These are phyloP conservation scores for Cheirogaleus medius DNA, from an alignment of 2,113 vertebrate genomes.

Conservation along the genomic window DNA sequence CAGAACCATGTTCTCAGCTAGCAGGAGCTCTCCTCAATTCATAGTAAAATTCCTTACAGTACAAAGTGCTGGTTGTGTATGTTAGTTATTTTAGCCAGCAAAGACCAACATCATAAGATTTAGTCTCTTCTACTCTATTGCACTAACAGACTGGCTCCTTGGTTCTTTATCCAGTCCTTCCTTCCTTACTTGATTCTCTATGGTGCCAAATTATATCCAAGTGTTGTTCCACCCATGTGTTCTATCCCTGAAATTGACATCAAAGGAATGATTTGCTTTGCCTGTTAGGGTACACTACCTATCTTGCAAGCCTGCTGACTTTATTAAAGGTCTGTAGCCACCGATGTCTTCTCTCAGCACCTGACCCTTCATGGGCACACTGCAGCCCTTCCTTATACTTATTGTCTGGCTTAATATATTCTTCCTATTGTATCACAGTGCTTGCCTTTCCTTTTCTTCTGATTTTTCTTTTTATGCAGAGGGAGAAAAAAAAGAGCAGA, in stretches of 20 bases:
- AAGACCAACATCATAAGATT: not conserved
- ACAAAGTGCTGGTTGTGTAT: not conserved
- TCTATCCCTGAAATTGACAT: not conserved
- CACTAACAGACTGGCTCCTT: not conserved
- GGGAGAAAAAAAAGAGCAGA: not conserved
- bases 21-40: not conserved
- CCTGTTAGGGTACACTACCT: not conserved
- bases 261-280: not conserved
- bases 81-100: not conserved
- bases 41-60: not conserved
- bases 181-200: not conserved
- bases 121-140: not conserved
- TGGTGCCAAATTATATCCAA: not conserved
- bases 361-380: not conserved
- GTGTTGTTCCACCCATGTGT: too few species aligned
- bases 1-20: not conserved
- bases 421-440: not conserved
- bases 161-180: not conserved
- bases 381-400: not conserved
- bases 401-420: not conserved
- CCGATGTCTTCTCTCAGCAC: not conserved
- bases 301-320: not conserved
- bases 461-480: not conserved
- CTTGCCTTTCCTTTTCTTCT: conserved; percentile 22
- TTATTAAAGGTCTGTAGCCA: not conserved